Percentiles rank a stretch among this genome's conserved stretches.
phyloP scores from a whole-genome alignment of 1,140 invertebrate species.

The Agrypnia vestita region DNA sequence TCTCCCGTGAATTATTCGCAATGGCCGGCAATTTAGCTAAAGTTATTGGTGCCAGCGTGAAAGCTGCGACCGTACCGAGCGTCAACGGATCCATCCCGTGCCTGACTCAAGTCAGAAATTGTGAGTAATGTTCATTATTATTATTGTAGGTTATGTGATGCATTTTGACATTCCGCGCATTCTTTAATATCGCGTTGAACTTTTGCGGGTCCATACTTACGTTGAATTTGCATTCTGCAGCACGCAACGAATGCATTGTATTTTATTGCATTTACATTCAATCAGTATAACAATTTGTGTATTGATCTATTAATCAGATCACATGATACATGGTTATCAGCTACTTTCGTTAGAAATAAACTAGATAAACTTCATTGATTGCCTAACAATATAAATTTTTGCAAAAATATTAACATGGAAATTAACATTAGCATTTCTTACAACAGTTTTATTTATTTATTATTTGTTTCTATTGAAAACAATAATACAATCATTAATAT shows the following conservation, averaged over 20 bases:
- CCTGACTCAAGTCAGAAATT: slow-evolving; percentile 51
- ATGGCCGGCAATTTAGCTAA: slow-evolving; percentile 54
- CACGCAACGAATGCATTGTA: not conserved
- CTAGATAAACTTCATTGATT: too few species aligned
- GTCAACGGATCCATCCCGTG: slow-evolving; percentile 37
- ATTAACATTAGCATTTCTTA: too few species aligned
- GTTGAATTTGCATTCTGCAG: not conserved
- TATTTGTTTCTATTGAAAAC: too few species aligned
- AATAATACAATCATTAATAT: too few species aligned
- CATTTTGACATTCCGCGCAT: slow-evolving; percentile 23
- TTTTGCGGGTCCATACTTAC: not conserved
- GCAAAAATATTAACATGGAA: too few species aligned
- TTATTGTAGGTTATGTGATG: slow-evolving; percentile 42
- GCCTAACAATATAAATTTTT: too few species aligned
- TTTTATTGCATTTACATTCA: not conserved
- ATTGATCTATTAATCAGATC: too few species aligned
- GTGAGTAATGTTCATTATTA: slow-evolving; percentile 41
- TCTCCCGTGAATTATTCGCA: slow-evolving; percentile 12
- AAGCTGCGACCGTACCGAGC: slow-evolving; percentile 31
- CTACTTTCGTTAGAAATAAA: too few species aligned
- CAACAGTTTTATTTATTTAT: too few species aligned
- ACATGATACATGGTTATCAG: too few species aligned
- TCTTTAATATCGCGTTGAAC: not conserved
- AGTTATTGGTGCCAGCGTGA: slow-evolving; percentile 44
- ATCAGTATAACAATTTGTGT: too few species aligned